Evolutionary conservation across 2,797 vertebrate species (phyloP), one percentile per base, ranked within the genome.

Genomic region (Sebastolobus altivelis): DNA sequence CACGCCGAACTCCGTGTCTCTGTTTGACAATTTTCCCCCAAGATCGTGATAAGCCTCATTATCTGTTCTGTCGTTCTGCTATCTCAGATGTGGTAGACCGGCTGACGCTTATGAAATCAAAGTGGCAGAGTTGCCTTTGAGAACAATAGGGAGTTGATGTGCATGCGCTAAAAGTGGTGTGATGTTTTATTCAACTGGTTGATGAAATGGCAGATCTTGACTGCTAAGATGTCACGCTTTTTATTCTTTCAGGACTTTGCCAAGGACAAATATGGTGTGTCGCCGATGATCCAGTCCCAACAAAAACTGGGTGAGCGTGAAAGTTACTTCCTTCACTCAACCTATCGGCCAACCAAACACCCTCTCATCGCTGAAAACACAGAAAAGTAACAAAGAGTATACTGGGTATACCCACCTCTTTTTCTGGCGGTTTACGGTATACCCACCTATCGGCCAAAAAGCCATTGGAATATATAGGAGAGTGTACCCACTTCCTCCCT

Each of bases 211-310:
- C 35, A 20, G 35, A 69, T 69, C n/a, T 54, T 3, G 1, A 27
- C 16, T 35, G 43, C 38, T 63, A 29, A 61, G 2, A 40, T 66
- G 18, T 40, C 12, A 5, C 38, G 6, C 14, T 75, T 78, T 67
- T 67, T 67, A 3, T 76, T 75, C 61, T 75, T 87, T 33, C 86
- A 99, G 99, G 99, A 99, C 93, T 99, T 97, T 95, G 97, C 98
- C 85, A 98, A 98, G 94, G 99, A 99, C 90, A 96, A 96, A 85
- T 99, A 99, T 65, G 98, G 98, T 67, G 86, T 98, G 79, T 88
- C 95, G 40, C 93, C 96, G 56, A 96, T 99, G 97, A 96, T 99
- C 91, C 98, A 99, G 79, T 99, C 98, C 49, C 97, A 98, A 92
- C 95, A 99, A 80, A 99, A 98, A 95, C 95, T 98, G 94, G 98